A percentile compares a stretch with the other conserved stretches of the same genome.
Evolutionary conservation across 2,113 vertebrate species (phyloP).

Genomic region (Pedetes capensis): DNA sequence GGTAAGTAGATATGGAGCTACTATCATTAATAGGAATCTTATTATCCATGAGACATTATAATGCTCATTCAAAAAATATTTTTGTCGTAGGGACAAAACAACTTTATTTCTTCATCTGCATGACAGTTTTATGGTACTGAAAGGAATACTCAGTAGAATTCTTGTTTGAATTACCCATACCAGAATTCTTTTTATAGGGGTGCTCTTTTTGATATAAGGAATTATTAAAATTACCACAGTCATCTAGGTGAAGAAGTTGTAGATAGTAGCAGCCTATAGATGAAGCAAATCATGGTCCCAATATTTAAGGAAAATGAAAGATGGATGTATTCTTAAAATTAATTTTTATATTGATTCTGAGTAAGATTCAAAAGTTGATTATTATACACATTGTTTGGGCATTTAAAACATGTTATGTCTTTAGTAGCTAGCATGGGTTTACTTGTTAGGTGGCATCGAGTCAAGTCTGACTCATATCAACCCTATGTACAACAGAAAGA

Average conservation of each 20-base stretch:
- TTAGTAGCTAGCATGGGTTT: neutral
- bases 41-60: neutral
- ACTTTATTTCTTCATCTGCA: neutral
- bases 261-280: neutral
- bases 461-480: too few relatives aligned
- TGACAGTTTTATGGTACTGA: neutral
- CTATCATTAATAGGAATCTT: neutral
- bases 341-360: constrained; percentile 22
- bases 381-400: neutral
- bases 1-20: neutral
- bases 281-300: neutral
- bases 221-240: constrained; percentile 26
- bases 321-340: neutral
- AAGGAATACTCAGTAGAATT: constrained; percentile 28
- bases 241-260: constrained; percentile 25
- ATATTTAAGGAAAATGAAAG: neutral
- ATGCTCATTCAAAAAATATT: constrained; percentile 36
- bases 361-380: neutral
- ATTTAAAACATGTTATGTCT: neutral
- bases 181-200: neutral
- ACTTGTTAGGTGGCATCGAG: too few relatives aligned
- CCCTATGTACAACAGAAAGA: too few relatives aligned
- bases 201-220: constrained; percentile 21
- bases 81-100: constrained; percentile 23
- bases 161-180: neutral